These are phyloP conservation scores for Notospermus geniculatus DNA, from an alignment of 1,140 invertebrate species.

Conservation along the genomic window DNA sequence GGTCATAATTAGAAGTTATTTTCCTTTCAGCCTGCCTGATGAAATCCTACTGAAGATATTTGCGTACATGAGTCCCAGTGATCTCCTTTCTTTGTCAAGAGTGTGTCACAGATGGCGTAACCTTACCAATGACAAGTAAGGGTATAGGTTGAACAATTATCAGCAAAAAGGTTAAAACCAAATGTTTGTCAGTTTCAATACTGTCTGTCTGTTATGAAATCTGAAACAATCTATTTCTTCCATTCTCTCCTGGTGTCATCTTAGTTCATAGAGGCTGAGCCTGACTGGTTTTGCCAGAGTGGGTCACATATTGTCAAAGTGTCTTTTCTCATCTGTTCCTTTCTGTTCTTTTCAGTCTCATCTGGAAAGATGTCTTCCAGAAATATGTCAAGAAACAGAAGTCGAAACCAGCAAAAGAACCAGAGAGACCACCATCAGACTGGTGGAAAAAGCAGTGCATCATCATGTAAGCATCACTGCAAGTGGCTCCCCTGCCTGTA, in stretches of 20 bases:
- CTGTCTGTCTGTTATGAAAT: no score
- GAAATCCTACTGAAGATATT: constrained; percentile 35
- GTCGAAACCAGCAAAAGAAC: not conserved
- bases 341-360: constrained; percentile 11
- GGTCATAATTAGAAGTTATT: no score
- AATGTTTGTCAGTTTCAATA: no score
- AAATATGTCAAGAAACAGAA: constrained; percentile 10
- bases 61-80: constrained; percentile 23
- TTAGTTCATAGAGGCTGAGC: no score
- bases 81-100: constrained; percentile 24
- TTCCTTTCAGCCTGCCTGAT: constrained; percentile 40
- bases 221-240: no score
- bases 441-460: constrained; percentile 22
- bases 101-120: constrained; percentile 31
- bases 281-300: no score
- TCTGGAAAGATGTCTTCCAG: constrained; percentile 21
- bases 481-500: no score
- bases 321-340: no score
- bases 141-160: no score
- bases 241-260: no score
- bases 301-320: no score
- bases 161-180: no score
- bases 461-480: not conserved
- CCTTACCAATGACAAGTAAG: constrained; percentile 36
- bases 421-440: constrained; percentile 6